Evolutionary conservation across 2,888 invertebrate species (phyloP).

Genomic region (Argynnis bischoffii): DNA sequence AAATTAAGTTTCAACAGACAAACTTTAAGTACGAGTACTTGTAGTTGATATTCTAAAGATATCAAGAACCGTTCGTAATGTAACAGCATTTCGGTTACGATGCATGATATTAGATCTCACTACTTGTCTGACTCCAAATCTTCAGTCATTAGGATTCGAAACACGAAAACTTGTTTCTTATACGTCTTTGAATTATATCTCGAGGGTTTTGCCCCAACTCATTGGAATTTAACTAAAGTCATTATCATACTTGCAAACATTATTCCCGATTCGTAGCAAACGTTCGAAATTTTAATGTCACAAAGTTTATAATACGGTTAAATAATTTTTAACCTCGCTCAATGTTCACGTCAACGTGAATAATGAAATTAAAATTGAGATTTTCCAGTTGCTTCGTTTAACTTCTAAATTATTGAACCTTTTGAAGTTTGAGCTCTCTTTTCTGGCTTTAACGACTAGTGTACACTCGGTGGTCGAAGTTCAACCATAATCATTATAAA

Average conservation of each 20-base stretch:
- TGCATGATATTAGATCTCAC: neutral
- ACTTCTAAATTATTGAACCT: neutral
- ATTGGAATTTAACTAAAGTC: constrained; percentile 27
- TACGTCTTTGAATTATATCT: constrained; percentile 22
- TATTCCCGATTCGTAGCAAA: constrained; percentile 18
- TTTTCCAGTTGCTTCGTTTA: neutral
- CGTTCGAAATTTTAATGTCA: constrained; percentile 26
- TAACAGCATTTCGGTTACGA: constrained; percentile 1
- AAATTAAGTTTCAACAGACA: no score
- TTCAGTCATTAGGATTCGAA: constrained; percentile 20
- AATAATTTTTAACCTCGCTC: constrained; percentile 19
- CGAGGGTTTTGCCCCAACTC: constrained; percentile 20
- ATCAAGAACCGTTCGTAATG: neutral
- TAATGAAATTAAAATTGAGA: constrained; percentile 1
- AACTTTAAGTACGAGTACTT: neutral
- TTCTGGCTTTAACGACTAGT: no score
- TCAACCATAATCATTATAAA: no score
- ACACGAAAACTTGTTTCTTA: constrained; percentile 25
- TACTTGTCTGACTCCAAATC: constrained; percentile 1
- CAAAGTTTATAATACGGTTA: constrained; percentile 29
- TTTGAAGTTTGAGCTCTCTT: neutral
- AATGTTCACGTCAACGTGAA: neutral
- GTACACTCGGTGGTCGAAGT: no score
- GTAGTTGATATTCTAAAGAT: neutral
- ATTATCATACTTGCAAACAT: constrained; percentile 28